Conservation (phyloP, 2,113 vertebrate genomes). For the Planiliza haematocheilus region DNA sequence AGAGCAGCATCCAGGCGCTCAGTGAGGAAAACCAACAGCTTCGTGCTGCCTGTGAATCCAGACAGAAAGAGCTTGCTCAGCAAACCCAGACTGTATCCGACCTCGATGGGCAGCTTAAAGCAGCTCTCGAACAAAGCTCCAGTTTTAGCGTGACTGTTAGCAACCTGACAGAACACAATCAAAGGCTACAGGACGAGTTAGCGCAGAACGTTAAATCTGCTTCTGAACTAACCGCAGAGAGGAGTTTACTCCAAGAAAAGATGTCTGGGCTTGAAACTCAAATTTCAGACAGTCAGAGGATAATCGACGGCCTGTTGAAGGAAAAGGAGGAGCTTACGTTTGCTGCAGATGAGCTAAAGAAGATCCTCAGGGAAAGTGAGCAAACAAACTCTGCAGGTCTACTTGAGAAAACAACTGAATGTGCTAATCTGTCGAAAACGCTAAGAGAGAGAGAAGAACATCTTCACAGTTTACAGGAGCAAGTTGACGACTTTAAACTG, state of each 20-base stretch:
- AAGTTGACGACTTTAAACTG: conserved; percentile 70
- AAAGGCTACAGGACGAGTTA: conserved; percentile 78
- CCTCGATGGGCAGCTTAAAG: conserved; percentile 63
- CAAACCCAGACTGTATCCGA: conserved; percentile 66
- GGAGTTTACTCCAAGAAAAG: conserved; percentile 70
- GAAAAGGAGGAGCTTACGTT: conserved; percentile 68
- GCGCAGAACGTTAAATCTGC: conserved; percentile 63
- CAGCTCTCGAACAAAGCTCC: conserved; percentile 37
- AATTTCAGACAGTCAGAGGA: conserved; percentile 68
- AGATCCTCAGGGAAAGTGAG: conserved; percentile 76
- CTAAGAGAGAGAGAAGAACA: conserved; percentile 79
- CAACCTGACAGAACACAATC: conserved; percentile 74
- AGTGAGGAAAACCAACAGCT: conserved; percentile 81
- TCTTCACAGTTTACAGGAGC: conserved; percentile 69
- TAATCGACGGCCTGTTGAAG: too few species aligned
- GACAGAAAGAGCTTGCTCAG: conserved; percentile 71
- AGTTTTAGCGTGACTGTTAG: conserved; percentile 69
- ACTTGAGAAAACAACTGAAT: conserved; percentile 83
- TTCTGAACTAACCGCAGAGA: conserved; percentile 69
- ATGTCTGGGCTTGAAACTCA: conserved; percentile 63
- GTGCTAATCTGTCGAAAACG: conserved; percentile 67
- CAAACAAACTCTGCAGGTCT: conserved; percentile 75
- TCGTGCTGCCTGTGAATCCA: conserved; percentile 66
- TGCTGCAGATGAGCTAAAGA: conserved; percentile 73
- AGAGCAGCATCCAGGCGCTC: conserved; percentile 64